Conservation (phyloP, 2,113 vertebrate species). For the Microcebus jonahi region DNA sequence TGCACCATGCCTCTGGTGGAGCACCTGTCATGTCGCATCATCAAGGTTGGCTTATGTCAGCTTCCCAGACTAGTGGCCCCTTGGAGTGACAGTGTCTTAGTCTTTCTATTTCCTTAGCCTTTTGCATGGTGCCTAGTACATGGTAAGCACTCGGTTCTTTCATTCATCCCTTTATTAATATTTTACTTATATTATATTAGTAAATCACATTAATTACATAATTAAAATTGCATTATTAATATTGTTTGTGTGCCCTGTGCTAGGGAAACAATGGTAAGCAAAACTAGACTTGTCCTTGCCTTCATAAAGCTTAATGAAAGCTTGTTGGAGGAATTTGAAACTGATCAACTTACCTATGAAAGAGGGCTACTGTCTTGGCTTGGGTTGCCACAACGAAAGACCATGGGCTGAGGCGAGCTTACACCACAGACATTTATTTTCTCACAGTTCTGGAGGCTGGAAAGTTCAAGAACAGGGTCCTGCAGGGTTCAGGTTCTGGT, state of each 20-base stretch:
- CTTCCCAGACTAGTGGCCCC: background rate
- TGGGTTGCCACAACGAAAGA: background rate
- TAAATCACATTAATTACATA: no score
- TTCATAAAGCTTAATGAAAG: background rate
- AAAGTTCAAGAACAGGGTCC: background rate
- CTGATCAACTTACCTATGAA: background rate
- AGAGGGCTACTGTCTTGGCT: background rate
- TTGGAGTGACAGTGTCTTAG: background rate
- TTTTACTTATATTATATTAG: background rate
- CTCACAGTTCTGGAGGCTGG: background rate
- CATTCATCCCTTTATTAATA: background rate
- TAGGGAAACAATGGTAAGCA: background rate
- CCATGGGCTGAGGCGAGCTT: background rate
- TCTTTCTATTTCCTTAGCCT: background rate
- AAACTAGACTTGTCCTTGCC: background rate
- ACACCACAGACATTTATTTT: background rate
- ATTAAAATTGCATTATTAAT: background rate
- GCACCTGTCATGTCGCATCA: background rate
- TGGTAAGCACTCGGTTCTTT: background rate
- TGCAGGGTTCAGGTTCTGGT: no score
- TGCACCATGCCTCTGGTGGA: background rate
- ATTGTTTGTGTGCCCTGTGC: background rate
- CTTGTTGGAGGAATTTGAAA: background rate
- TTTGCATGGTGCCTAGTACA: background rate
- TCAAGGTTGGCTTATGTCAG: background rate